Conservation (phyloP, 2,113 vertebrate species). For the Pangasianodon gigas region DNA sequence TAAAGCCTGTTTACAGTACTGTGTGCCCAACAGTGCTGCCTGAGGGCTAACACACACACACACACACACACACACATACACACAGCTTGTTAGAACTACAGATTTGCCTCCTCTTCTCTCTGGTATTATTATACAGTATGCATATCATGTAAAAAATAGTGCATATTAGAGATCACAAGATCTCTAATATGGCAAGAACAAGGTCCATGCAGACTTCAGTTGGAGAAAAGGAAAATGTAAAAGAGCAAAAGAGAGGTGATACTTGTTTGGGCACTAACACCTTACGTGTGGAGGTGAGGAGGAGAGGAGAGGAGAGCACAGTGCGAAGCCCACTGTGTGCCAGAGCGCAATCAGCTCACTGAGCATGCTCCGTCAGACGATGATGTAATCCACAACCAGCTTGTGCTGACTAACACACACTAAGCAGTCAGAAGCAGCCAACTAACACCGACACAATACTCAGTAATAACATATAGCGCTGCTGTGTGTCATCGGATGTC, state of each 20-base stretch:
- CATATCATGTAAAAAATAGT: not conserved
- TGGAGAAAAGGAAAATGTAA: not conserved
- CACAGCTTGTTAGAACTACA: conserved; percentile 31
- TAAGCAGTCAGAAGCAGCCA: not conserved
- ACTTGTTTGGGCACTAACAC: not conserved
- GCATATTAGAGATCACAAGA: not conserved
- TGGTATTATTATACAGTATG: not conserved
- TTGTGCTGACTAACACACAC: conserved; percentile 44
- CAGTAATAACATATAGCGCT: not conserved
- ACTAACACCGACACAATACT: not conserved
- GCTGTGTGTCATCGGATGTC: not conserved
- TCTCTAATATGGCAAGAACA: not conserved
- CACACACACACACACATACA: conserved; percentile 18
- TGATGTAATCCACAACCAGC: conserved; percentile 39
- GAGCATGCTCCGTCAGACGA: conserved; percentile 27
- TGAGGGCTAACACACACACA: conserved; percentile 4
- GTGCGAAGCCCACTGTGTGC: not conserved
- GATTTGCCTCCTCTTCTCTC: conserved; percentile 24
- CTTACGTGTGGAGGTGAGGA: not conserved
- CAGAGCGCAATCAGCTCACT: not conserved
- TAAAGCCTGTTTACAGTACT: conserved; percentile 45
- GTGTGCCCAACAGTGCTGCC: conserved; percentile 32
- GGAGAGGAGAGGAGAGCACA: not conserved
- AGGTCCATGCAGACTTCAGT: not conserved
- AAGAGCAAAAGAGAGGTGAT: not conserved